Conservation (phyloP, 2,113 vertebrate species). For the Quiscalus mexicanus region DNA sequence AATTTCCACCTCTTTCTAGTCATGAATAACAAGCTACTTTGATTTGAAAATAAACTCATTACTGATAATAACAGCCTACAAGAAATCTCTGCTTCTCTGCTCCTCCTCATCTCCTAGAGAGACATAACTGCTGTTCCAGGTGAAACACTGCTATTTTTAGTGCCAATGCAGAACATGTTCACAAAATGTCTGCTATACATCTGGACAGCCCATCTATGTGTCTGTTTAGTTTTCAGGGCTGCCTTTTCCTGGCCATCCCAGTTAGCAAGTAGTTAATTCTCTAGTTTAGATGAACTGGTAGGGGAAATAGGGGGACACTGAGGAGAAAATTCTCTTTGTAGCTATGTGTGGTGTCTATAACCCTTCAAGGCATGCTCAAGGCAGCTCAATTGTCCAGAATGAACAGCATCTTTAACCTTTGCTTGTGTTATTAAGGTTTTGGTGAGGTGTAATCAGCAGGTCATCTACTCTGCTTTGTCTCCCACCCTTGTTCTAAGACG, state of each 20-base stretch:
- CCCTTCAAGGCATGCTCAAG: background rate
- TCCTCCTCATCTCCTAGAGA: background rate
- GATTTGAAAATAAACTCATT: conserved; percentile 28
- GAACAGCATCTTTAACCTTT: background rate
- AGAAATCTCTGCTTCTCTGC: background rate
- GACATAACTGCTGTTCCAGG: background rate
- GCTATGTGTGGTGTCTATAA: background rate
- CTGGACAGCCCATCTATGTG: background rate
- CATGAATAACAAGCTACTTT: background rate
- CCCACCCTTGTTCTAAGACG: background rate
- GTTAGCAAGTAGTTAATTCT: background rate
- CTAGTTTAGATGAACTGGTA: background rate
- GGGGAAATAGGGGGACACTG: background rate
- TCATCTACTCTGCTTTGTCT: background rate
- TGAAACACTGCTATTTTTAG: background rate
- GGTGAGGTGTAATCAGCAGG: background rate
- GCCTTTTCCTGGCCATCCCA: background rate
- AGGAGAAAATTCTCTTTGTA: background rate
- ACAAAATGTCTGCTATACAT: background rate
- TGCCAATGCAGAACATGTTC: background rate
- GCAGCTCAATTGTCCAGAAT: background rate
- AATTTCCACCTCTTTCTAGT: background rate
- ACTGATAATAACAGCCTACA: background rate
- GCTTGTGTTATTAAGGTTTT: background rate
- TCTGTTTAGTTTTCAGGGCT: background rate